Evolutionary conservation across 2,888 invertebrate genomes (phyloP), one percentile per base, ranked within the genome.

Genomic region (Cyclophora punctaria): DNA sequence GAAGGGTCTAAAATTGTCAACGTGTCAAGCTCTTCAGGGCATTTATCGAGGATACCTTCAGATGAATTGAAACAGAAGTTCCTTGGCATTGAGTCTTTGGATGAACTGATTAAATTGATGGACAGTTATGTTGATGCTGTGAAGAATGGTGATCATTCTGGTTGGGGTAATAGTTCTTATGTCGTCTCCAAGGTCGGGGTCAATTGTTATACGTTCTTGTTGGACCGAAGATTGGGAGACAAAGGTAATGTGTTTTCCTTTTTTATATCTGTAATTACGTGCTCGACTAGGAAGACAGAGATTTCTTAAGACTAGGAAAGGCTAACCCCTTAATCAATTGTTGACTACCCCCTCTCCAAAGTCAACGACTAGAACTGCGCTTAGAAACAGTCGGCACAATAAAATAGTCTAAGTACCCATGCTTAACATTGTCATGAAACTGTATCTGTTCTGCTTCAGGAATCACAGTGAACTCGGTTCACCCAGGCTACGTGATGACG

Each of bases 111-210:
- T 54, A 69, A 68, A 3, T 71, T 94, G 34, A 91, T 93, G 86
- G 79, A 83, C 1, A 79, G 90, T 57, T 95, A 94, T 80, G 82
- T 94, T 0, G 75, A 89, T 83, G 91, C 83, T 64, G 90, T 84
- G 1, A 76, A 66, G 57, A 53, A 56, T n/a, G 67, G 69, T 46
- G 71, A 57, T 47, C 78, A 80, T 33, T 58, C 73, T 2, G 59
- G 91, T 3, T 94, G 93, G 92, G 89, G 92, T 0, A 81, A 83
- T 42, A 91, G 91, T 1, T 87, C 93, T 0, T 96, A 95, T 63
- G 89, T 89, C 0, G 90, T 92, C 2, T 94, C 94, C 0, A 96
- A 96, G 84, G 92, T 95, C 5, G 94, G 91, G 2, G 90, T 95
- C 0, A 92, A 91, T 55, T 93, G 94, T 0, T 84, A 95, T 55